Conservation (phyloP, 2,113 vertebrate genomes). For the Catharus fuscescens region DNA sequence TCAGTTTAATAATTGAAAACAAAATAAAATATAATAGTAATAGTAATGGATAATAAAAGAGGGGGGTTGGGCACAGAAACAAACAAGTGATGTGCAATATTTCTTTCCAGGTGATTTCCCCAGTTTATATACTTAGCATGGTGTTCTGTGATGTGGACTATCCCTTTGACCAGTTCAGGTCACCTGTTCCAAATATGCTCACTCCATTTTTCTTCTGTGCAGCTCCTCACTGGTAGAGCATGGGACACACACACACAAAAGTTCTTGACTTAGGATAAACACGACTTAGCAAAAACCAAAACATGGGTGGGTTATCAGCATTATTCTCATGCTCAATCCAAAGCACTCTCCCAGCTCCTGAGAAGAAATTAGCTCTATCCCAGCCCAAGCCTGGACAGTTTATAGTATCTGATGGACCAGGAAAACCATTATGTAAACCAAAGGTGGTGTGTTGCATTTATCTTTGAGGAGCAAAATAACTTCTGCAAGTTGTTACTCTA, state of each 20-base stretch:
- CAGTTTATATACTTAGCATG: background rate
- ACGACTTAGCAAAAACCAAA: rapidly evolving
- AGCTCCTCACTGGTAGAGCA: rapidly evolving
- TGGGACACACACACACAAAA: too few species aligned
- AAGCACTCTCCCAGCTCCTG: background rate
- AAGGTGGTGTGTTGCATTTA: rapidly evolving
- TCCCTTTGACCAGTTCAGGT: background rate
- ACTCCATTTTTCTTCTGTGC: background rate
- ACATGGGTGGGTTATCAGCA: background rate
- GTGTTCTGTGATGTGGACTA: background rate
- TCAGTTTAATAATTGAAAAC: background rate
- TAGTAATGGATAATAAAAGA: background rate
- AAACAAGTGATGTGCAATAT: background rate
- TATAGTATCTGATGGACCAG: background rate
- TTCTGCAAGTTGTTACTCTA: background rate
- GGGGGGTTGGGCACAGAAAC: background rate
- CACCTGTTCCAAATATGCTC: background rate
- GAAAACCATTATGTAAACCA: rapidly evolving
- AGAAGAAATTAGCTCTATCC: background rate
- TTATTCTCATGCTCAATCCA: background rate
- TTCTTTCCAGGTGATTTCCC: background rate
- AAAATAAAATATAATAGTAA: background rate
- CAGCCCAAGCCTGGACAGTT: background rate
- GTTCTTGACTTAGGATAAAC: background rate
- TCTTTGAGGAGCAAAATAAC: background rate